Conservation (phyloP, 2,797 vertebrate species). For the Morelia viridis region DNA sequence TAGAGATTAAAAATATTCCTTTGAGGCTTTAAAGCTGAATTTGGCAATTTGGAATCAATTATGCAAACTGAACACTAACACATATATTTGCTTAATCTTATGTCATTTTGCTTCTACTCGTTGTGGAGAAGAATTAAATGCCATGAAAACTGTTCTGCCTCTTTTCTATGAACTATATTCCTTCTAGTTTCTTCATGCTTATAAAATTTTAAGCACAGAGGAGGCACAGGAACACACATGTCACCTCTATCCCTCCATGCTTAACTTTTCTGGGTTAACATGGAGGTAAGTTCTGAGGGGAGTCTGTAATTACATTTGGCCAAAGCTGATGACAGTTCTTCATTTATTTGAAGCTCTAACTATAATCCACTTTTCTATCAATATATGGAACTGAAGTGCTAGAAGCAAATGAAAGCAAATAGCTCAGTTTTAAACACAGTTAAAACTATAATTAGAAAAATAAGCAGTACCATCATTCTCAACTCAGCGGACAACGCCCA, state of each 20-base stretch:
- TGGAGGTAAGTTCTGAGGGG: background rate
- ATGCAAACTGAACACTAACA: background rate
- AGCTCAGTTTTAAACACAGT: too few relatives aligned
- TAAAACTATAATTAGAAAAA: too few relatives aligned
- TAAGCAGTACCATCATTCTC: too few relatives aligned
- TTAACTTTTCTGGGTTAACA: background rate
- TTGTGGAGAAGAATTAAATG: background rate
- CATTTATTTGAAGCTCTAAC: too few relatives aligned
- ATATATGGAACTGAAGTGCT: too few relatives aligned
- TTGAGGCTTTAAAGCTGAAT: background rate
- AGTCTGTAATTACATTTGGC: background rate
- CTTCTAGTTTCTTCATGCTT: background rate
- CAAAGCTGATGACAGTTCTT: background rate
- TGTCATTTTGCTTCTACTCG: background rate
- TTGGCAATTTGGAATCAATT: background rate
- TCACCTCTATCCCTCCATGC: background rate
- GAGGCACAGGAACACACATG: too few relatives aligned
- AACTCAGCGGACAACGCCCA: too few relatives aligned
- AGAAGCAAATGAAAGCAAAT: too few relatives aligned
- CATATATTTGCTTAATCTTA: background rate
- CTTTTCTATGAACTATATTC: background rate
- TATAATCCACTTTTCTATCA: too few relatives aligned
- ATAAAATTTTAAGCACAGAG: background rate
- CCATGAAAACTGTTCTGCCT: background rate
- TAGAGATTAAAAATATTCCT: background rate